These are phyloP conservation scores for Oryzias sinensis DNA, from an alignment of 2,797 vertebrate genomes.

Conservation along the genomic window DNA sequence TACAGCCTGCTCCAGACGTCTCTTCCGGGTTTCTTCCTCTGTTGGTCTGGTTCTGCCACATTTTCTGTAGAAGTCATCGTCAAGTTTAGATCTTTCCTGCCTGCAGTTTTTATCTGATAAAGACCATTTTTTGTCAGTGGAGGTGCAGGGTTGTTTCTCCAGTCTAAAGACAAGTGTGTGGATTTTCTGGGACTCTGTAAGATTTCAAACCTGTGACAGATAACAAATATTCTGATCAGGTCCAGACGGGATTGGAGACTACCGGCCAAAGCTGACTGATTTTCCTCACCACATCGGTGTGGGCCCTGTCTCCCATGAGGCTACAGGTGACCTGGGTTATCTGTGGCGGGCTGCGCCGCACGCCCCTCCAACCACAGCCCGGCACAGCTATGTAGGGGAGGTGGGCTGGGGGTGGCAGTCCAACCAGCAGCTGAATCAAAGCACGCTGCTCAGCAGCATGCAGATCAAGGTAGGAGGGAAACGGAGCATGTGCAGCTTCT, in stretches of 20 bases:
- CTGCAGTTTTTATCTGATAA: too few relatives aligned
- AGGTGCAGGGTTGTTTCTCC: too few relatives aligned
- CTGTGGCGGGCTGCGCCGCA: constrained; percentile 62
- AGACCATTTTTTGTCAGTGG: too few relatives aligned
- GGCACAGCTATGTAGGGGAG: constrained; percentile 58
- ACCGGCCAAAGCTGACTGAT: constrained; percentile 69
- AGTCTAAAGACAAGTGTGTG: too few relatives aligned
- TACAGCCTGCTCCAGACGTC: too few relatives aligned
- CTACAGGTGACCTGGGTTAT: constrained; percentile 72
- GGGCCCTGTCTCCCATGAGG: constrained; percentile 49
- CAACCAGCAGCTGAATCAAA: constrained; percentile 65
- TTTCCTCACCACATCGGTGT: constrained; percentile 61
- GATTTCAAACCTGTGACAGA: too few relatives aligned
- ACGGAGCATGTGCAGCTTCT: background rate
- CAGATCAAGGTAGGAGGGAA: constrained; percentile 75
- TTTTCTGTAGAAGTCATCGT: too few relatives aligned
- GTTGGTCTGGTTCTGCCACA: too few relatives aligned
- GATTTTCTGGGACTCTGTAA: too few relatives aligned
- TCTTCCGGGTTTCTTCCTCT: too few relatives aligned
- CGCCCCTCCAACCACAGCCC: constrained; percentile 38
- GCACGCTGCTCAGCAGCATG: constrained; percentile 62
- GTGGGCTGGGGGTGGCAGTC: constrained; percentile 75
- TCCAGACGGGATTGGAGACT: constrained; percentile 75
- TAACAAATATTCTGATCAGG: constrained; percentile 55
- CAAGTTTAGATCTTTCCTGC: too few relatives aligned